Evolutionary conservation across 2,113 vertebrate genomes (phyloP).

Genomic region (Macroglossus sobrinus): DNA sequence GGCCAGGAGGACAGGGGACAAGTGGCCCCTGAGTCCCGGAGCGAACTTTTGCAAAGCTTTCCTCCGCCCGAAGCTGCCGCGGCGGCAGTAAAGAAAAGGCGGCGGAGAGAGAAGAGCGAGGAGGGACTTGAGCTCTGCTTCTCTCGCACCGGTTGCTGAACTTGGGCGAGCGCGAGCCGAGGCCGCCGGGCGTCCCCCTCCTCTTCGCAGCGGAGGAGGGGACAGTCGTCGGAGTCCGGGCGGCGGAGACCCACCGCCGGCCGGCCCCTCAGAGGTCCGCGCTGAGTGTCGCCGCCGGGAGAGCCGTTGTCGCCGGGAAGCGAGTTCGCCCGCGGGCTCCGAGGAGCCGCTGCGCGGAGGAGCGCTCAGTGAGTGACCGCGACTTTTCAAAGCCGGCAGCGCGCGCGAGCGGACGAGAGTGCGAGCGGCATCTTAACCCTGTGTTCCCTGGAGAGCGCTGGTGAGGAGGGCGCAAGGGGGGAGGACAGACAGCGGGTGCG

Average conservation of each 20-base stretch:
- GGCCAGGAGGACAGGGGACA: conserved; percentile 53
- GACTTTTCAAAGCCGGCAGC: conserved; percentile 56
- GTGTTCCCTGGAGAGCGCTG: conserved; percentile 21
- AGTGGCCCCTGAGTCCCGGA: conserved; percentile 39
- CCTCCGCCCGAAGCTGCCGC: conserved; percentile 11
- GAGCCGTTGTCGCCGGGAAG: neutral
- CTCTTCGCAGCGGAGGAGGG: conserved; percentile 63
- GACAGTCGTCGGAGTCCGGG: neutral
- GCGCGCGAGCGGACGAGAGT: conserved; percentile 32
- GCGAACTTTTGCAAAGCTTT: conserved; percentile 63
- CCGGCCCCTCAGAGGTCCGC: neutral
- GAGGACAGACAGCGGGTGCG: neutral
- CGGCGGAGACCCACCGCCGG: conserved; percentile 24
- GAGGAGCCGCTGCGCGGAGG: neutral
- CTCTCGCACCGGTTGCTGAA: conserved; percentile 34
- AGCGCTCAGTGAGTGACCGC: conserved; percentile 56
- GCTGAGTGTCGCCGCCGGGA: neutral
- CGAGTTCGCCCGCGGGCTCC: neutral
- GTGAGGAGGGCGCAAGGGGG: conserved; percentile 35
- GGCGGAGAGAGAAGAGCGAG: neutral
- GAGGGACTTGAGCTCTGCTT: neutral
- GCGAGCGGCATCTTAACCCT: conserved; percentile 45
- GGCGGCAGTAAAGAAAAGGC: neutral
- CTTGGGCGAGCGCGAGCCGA: conserved; percentile 45
- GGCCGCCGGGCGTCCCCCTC: conserved; percentile 39